Evolutionary conservation across 2,797 vertebrate genomes (phyloP).

Genomic region (Intellagama lesueurii): DNA sequence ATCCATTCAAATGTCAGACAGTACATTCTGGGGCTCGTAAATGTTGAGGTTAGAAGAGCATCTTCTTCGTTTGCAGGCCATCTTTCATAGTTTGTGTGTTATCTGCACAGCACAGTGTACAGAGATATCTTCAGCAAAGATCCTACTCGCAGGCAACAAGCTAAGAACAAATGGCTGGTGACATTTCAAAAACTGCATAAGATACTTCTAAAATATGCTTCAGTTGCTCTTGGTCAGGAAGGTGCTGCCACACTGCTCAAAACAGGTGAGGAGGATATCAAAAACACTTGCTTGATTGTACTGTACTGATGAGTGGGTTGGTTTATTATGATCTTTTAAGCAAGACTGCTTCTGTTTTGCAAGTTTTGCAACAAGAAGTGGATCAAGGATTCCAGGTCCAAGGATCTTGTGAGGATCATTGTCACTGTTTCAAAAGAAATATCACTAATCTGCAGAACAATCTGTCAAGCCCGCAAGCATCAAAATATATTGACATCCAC

Average conservation of each 20-base stretch:
- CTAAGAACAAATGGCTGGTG: slow-evolving; percentile 71
- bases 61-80: slow-evolving; percentile 31
- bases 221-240: slow-evolving; percentile 62
- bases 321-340: not conserved
- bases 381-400: slow-evolving; percentile 68
- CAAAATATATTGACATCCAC: slow-evolving; percentile 71
- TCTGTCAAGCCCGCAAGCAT: slow-evolving; percentile 68
- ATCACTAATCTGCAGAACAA: slow-evolving; percentile 77
- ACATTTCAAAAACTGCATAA: slow-evolving; percentile 65
- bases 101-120: slow-evolving; percentile 65
- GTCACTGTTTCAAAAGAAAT: slow-evolving; percentile 78
- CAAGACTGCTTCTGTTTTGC: slow-evolving; percentile 36
- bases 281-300: slow-evolving; percentile 1
- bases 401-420: slow-evolving; percentile 71
- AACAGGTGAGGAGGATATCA: slow-evolving; percentile 65
- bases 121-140: slow-evolving; percentile 74
- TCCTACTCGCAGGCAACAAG: slow-evolving; percentile 64
- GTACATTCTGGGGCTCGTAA: not conserved
- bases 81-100: slow-evolving; percentile 40
- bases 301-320: not conserved
- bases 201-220: slow-evolving; percentile 64
- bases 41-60: slow-evolving; percentile 16
- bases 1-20: not conserved
- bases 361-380: slow-evolving; percentile 77
- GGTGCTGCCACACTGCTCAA: slow-evolving; percentile 66